Conservation (phyloP, 2,888 invertebrate genomes). For the Lordiphosa fenestrarum region DNA sequence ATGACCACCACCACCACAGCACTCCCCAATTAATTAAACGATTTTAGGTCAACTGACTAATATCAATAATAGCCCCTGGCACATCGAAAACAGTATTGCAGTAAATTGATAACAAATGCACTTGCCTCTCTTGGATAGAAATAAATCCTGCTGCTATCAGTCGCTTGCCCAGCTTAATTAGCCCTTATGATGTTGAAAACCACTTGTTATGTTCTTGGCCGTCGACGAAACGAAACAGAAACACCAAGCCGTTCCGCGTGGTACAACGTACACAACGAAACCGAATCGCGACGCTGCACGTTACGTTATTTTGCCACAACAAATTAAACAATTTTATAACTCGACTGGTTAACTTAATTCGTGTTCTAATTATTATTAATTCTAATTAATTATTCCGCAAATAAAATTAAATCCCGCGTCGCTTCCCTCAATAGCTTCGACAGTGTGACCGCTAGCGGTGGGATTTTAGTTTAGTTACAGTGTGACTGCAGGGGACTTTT, state of each 20-base stretch:
- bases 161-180: slow-evolving; percentile 18
- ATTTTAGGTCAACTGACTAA: too few relatives aligned
- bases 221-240: slow-evolving; percentile 39
- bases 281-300: slow-evolving; percentile 4
- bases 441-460: too few relatives aligned
- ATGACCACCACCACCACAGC: slow-evolving; percentile 1
- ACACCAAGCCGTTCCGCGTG: slow-evolving; percentile 47
- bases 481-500: too few relatives aligned
- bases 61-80: too few relatives aligned
- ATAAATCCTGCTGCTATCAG: neutral
- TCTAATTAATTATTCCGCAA: slow-evolving; percentile 8
- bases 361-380: neutral
- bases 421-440: slow-evolving; percentile 3
- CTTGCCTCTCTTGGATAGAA: slow-evolving; percentile 17
- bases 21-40: neutral
- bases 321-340: too few relatives aligned
- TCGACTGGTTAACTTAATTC: neutral
- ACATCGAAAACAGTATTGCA: too few relatives aligned
- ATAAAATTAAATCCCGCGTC: slow-evolving; percentile 9
- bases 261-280: slow-evolving; percentile 21
- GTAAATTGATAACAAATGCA: neutral
- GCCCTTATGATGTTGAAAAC: slow-evolving; percentile 49
- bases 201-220: slow-evolving; percentile 60
- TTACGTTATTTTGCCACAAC: neutral
- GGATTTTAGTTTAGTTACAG: too few relatives aligned